These are phyloP conservation scores for Chamaetylas fuelleborni DNA, from an alignment of 2,113 vertebrate species.

Conservation along the genomic window DNA sequence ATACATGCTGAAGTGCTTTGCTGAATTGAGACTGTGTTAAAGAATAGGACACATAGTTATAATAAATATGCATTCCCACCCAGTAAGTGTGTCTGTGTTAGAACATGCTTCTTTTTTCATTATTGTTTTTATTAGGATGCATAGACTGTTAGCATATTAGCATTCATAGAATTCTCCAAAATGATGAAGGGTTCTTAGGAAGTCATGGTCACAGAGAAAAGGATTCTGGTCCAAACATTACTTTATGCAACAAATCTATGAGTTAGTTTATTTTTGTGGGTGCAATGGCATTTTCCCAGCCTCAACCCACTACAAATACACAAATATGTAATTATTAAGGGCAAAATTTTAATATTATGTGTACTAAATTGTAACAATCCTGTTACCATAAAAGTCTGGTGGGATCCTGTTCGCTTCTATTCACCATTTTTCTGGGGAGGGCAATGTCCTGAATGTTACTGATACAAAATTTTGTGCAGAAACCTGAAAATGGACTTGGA, in stretches of 20 bases:
- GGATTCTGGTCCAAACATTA: neutral
- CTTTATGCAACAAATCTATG: neutral
- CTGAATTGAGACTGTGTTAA: neutral
- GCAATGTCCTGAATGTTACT: neutral
- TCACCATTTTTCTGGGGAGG: neutral
- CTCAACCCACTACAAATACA: neutral
- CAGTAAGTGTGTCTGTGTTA: neutral
- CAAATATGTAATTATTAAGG: neutral
- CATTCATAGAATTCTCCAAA: neutral
- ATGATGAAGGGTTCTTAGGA: neutral
- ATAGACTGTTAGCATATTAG: neutral
- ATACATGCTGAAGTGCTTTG: neutral
- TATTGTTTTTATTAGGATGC: neutral
- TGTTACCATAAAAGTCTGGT: neutral
- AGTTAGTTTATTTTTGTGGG: neutral
- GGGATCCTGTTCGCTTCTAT: neutral
- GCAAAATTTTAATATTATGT: neutral
- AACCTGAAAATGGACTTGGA: neutral
- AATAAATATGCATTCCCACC: neutral
- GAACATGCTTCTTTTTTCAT: neutral
- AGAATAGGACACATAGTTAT: neutral
- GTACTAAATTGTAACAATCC: neutral
- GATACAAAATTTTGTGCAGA: neutral
- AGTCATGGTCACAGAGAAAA: neutral
- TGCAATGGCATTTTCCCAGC: neutral